These are phyloP conservation scores for Schizopygopsis pylzovi DNA, from an alignment of 2,797 vertebrate species.

Conservation along the genomic window DNA sequence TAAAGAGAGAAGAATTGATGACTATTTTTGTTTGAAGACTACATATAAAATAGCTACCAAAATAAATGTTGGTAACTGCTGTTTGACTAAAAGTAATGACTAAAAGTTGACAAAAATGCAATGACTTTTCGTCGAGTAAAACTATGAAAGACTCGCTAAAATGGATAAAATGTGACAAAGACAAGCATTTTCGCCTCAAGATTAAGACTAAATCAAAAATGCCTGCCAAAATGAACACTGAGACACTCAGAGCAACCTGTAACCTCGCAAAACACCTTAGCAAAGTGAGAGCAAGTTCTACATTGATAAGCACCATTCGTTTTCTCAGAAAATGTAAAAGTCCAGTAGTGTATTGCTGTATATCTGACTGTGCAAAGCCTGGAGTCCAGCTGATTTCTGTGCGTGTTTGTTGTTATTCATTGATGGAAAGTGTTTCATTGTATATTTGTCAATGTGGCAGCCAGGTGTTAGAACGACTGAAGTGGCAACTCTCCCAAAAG, in stretches of 20 bases:
- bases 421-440: slow-evolving; percentile 64
- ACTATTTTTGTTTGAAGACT: too few species aligned
- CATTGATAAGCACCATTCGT: not conserved
- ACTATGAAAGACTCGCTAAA: too few species aligned
- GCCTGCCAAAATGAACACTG: too few species aligned
- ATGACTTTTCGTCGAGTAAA: too few species aligned
- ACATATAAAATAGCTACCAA: too few species aligned
- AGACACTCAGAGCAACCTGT: not conserved
- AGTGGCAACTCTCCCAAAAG: slow-evolving; percentile 66
- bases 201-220: too few species aligned
- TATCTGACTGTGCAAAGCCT: not conserved
- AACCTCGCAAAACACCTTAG: not conserved
- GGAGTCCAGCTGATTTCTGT: slow-evolving; percentile 1
- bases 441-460: slow-evolving; percentile 66
- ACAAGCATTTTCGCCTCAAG: too few species aligned
- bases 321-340: not conserved
- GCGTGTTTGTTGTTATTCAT: slow-evolving; percentile 51
- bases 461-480: slow-evolving; percentile 72
- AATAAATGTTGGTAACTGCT: too few species aligned
- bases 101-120: too few species aligned
- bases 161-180: too few species aligned
- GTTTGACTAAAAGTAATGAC: too few species aligned
- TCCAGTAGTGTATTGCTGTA: not conserved
- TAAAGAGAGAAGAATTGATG: too few species aligned
- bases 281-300: not conserved